Base-by-base conservation (phyloP, 2,113 vertebrate genomes). In the Ceyx melanurus region DNA sequence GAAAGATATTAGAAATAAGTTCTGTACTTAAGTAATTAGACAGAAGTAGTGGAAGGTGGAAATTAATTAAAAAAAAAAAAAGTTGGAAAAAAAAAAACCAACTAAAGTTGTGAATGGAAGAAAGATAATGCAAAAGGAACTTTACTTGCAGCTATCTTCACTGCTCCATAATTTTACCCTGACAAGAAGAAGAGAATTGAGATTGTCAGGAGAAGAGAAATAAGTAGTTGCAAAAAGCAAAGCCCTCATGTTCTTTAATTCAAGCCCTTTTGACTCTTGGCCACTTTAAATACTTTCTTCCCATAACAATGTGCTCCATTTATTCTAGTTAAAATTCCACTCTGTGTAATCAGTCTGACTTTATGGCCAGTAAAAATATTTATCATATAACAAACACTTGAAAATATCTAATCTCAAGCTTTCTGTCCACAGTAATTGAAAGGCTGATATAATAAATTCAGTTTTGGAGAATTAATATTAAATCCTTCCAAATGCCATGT, bases 291-390 rank as follows among this genome's bases (percentile, higher is more conserved):
- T 80, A 85, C 50, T 85, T 88, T 80, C 75, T 82, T 88, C 40
- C 82, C 72, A 83, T 86, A 88, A 89, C 82, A 92, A 91, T 10
- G 0, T 0, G 0, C 40, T 80, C 43, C 18, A 19, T 80, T 92
- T 91, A 37, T 88, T 89, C 68, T 83, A 78, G 66, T 88, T 79
- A 74, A 56, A 86, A 91, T 91, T 82, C 79, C 82, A 74, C 43
- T 79, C 50, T 37, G 23, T 83, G 43, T 46, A 90, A 67, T 58
- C 43, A 58, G 25, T 74, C 48, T 74, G 75, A 76, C 42, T 73
- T 51, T 65, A 58, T 42, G 51, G 31, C 17, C 53, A 77, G 67
- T 66, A 82, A 91, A 91, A 91, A 8, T 15, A 76, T 91, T 90
- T 79, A 65, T 68, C 62, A 35, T 8, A 11, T 65, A 82, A 62